phyloP scores from a whole-genome alignment of 1,140 invertebrate genomes.

The Gryllus bimaculatus region DNA sequence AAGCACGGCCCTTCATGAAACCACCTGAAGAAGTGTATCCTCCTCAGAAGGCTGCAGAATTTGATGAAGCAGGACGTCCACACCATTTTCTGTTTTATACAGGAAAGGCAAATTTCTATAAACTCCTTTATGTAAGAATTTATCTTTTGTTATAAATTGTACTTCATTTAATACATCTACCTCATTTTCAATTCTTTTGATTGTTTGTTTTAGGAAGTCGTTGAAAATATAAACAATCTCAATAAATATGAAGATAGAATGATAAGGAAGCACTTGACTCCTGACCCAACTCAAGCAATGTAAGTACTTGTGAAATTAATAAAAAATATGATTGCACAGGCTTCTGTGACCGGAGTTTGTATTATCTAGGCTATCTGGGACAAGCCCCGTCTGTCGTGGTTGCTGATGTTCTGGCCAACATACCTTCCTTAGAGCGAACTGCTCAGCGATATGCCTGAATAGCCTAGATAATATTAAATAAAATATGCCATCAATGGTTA shows the following conservation, averaged over 20 bases:
- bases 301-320: constrained; percentile 34
- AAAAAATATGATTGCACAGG: too few species aligned
- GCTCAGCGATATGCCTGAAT: too few species aligned
- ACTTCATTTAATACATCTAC: neutral
- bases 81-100: constrained; percentile 88
- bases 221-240: constrained; percentile 51
- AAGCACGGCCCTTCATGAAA: constrained; percentile 76
- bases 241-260: constrained; percentile 60
- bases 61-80: constrained; percentile 79
- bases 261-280: constrained; percentile 45
- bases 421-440: too few species aligned
- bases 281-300: constrained; percentile 47
- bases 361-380: too few species aligned
- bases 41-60: constrained; percentile 76
- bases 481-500: too few species aligned
- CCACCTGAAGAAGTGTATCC: constrained; percentile 78
- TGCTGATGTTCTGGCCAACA: too few species aligned
- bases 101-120: constrained; percentile 69
- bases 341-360: too few species aligned
- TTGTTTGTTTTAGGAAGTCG: constrained; percentile 42
- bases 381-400: too few species aligned
- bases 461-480: too few species aligned
- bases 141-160: neutral
- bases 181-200: neutral
- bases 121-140: constrained; percentile 59